Evolutionary conservation across 2,888 invertebrate species (phyloP), one percentile per base, ranked within the genome.

Genomic region (Eremobia ochroleuca): DNA sequence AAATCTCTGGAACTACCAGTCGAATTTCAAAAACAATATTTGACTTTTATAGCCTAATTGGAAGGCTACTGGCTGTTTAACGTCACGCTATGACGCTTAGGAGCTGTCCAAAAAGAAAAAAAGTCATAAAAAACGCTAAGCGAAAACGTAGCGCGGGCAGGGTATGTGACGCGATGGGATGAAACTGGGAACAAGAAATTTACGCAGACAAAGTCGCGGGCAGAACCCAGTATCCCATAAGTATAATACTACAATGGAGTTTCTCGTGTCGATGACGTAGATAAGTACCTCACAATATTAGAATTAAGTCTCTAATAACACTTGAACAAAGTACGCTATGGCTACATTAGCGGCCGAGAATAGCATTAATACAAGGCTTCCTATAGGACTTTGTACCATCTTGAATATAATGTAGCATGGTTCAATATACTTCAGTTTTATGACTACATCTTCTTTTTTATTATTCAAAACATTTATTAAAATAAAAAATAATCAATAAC

Each of bases 261-360:
- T 49, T 43, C 68, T 55, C 6, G 52, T 66, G 37, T 43, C 40
- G 28, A 59, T 73, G 75, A 82, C 64, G 66, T 52, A 49, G 37
- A 28, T 34, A 62, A 55, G 59, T 55, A 83, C 34, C 25, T 28
- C 40, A 65, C 49, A 71, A 62, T 83, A 49, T 72, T 58, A 66
- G 37, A n/a, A n/a, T n/a, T n/a, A 65, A 49, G 76, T 69, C 70
- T 40, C 61, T 74, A 61, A 68, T 64, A 76, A 64, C 66, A 75
- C 71, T 84, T 55, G 76, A 76, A 71, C 85, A 80, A 85, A 71
- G 59, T 77, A 81, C 66, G 49, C 40, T 55, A 46, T 62, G 49
- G 65, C 43, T 58, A 61, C 55, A 58, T 73, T 73, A 65, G 64
- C 46, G n/a, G 31, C 59, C 31, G 66, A 37, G 62, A 67, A 65